phyloP scores from a whole-genome alignment of 1,140 invertebrate species.

The Matsumurasca onukii region DNA sequence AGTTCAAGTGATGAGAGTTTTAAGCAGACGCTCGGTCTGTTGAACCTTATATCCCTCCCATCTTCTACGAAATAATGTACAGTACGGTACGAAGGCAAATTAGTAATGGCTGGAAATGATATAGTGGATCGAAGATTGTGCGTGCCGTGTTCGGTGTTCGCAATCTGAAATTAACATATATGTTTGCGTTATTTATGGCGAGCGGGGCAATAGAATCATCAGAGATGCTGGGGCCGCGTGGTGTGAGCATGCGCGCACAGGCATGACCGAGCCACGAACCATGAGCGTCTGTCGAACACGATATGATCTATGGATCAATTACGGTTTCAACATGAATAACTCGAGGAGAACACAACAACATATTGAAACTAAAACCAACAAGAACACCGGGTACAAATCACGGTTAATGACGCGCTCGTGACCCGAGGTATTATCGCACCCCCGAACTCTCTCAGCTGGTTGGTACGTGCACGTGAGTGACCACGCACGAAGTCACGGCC shows the following conservation, averaged over 20 bases:
- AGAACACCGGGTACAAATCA: conserved; percentile 21
- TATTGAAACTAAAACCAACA: conserved; percentile 29
- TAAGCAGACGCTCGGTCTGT: too few species aligned
- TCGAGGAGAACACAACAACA: conserved; percentile 11
- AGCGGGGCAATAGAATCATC: conserved; percentile 16
- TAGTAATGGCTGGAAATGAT: conserved; percentile 9
- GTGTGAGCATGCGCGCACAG: not conserved
- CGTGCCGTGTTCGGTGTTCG: too few species aligned
- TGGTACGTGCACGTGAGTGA: conserved; percentile 25
- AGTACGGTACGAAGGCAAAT: conserved; percentile 2
- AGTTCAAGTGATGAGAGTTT: too few species aligned
- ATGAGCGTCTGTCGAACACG: conserved; percentile 11
- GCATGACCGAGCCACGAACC: not conserved
- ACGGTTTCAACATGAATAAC: conserved; percentile 31
- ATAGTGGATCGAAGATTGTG: not conserved
- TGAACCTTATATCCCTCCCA: too few species aligned
- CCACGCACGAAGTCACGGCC: conserved; percentile 3
- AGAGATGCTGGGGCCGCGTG: not conserved
- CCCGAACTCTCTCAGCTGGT: too few species aligned
- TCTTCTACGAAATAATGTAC: too few species aligned
- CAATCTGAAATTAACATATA: conserved; percentile 21
- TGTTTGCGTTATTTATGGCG: conserved; percentile 15
- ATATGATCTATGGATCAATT: conserved; percentile 31
- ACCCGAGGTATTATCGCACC: conserved; percentile 21
- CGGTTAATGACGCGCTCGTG: conserved; percentile 27